Conservation (phyloP, 1,140 invertebrate species). For the Capitella teleta region DNA sequence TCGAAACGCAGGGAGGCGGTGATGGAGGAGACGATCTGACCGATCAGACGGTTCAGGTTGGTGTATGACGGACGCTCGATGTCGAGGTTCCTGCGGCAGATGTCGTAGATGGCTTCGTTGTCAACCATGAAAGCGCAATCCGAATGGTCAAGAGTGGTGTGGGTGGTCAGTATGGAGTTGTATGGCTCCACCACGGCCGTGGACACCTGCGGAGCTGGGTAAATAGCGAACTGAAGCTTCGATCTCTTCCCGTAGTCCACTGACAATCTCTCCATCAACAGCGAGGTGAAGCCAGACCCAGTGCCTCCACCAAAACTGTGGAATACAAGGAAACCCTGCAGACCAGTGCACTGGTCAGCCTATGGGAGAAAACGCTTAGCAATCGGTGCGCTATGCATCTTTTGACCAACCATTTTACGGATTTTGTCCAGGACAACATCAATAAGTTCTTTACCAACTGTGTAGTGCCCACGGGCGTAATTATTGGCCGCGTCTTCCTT, state of each 20-base stretch:
- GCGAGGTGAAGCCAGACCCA: slow-evolving; percentile 75
- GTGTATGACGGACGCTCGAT: slow-evolving; percentile 66
- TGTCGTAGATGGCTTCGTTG: slow-evolving; percentile 77
- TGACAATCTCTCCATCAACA: slow-evolving; percentile 77
- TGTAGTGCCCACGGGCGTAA: slow-evolving; percentile 37
- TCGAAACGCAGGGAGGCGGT: slow-evolving; percentile 61
- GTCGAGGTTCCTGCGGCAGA: slow-evolving; percentile 57
- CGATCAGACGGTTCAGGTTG: slow-evolving; percentile 65
- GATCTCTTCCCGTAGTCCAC: slow-evolving; percentile 84
- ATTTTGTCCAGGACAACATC: slow-evolving; percentile 39
- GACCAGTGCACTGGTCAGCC: slow-evolving; percentile 73
- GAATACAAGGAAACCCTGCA: slow-evolving; percentile 80
- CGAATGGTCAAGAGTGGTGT: slow-evolving; percentile 64
- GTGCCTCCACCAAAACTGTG: slow-evolving; percentile 86
- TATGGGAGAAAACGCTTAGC: no score
- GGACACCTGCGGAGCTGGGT: slow-evolving; percentile 69
- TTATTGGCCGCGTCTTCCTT: slow-evolving; percentile 56
- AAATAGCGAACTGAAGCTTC: slow-evolving; percentile 79
- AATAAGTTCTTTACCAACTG: slow-evolving; percentile 42
- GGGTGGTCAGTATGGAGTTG: slow-evolving; percentile 69
- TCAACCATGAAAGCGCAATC: slow-evolving; percentile 76
- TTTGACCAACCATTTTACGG: slow-evolving; percentile 38
- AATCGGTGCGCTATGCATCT: no score
- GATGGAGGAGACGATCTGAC: slow-evolving; percentile 55
- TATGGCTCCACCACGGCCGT: slow-evolving; percentile 80